Conservation (phyloP, 2,888 invertebrate genomes). For the Drosophila colorata region DNA sequence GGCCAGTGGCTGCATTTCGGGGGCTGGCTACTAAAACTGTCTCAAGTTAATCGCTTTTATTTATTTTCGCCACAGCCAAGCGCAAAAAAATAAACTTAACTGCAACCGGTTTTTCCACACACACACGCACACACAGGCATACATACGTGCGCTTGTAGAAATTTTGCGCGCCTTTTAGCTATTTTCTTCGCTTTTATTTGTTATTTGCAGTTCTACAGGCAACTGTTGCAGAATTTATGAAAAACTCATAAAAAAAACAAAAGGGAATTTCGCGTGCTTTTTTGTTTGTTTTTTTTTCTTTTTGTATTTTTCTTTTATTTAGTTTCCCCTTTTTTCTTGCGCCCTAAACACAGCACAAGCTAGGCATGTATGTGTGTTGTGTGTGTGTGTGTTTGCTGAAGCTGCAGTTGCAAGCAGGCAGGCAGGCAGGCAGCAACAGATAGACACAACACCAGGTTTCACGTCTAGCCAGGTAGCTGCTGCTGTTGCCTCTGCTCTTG, state of each 20-base stretch:
- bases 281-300: slow-evolving; percentile 18
- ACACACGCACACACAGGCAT: slow-evolving; percentile 34
- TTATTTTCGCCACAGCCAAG: slow-evolving; percentile 76
- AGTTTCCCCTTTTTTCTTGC: slow-evolving; percentile 14
- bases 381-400: slow-evolving; percentile 20
- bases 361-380: slow-evolving; percentile 29
- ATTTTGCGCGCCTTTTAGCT: slow-evolving; percentile 78
- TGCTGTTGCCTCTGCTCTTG: slow-evolving; percentile 63
- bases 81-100: slow-evolving; percentile 50
- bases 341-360: slow-evolving; percentile 14
- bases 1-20: slow-evolving; percentile 29
- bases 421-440: slow-evolving; percentile 68
- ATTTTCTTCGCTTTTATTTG: slow-evolving; percentile 70
- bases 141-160: slow-evolving; percentile 34
- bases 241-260: slow-evolving; percentile 76
- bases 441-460: slow-evolving; percentile 68
- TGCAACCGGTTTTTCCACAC: slow-evolving; percentile 74
- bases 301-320: slow-evolving; percentile 1
- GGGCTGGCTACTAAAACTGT: slow-evolving; percentile 72
- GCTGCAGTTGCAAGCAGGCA: slow-evolving; percentile 70
- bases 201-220: slow-evolving; percentile 32
- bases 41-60: slow-evolving; percentile 82
- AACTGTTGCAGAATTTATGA: slow-evolving; percentile 49
- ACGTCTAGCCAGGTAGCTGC: slow-evolving; percentile 73
- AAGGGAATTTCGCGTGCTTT: slow-evolving; percentile 65